Evolutionary conservation across 2,797 vertebrate genomes (phyloP), one percentile per base, ranked within the genome.

Genomic region (Anas bahamensis): DNA sequence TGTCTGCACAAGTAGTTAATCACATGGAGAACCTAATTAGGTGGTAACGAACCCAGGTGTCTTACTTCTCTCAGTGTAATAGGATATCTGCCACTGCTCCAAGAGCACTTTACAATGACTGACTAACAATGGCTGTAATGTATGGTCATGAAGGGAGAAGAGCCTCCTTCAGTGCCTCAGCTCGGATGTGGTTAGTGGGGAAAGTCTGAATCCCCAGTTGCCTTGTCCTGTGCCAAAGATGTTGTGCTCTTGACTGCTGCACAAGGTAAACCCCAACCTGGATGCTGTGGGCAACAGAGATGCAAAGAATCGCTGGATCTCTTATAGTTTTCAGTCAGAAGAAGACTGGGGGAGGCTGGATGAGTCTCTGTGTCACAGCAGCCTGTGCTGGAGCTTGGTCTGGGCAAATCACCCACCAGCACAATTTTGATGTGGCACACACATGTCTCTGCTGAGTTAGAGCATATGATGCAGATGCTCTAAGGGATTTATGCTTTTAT

Each of bases 1-100:
- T 97, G 89, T 97, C 91, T 96, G 93, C 84, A 97, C 91, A 96
- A 97, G 94, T 95, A 96, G 95, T 97, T 96, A 97, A 97, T 97
- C 95, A 97, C 95, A 95, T 90, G 90, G 94, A 97, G 96, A 97
- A 97, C 91, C 90, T 97, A 97, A 97, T 97, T 97, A 97, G 94
- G 94, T 95, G 95, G 96, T 96, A 97, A 97, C 65, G 10, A 97
- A 97, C 93, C 96, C 96, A 97, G 96, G 96, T 97, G 96, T 93
- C 96, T 96, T 96, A 90, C 96, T 97, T 96, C 79, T 93, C 70
- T 93, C 90, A 53, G 86, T 79, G 94, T 93, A 96, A 96, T 96
- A 95, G 89, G 94, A 96, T 96, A 97, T 97, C 96, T 97, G 96
- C 95, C 60, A 79, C 93, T 93, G 88, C 94, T 97, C 94, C 82